Evolutionary conservation across 2,113 vertebrate species (phyloP).

Genomic region (Ciconia stormi): DNA sequence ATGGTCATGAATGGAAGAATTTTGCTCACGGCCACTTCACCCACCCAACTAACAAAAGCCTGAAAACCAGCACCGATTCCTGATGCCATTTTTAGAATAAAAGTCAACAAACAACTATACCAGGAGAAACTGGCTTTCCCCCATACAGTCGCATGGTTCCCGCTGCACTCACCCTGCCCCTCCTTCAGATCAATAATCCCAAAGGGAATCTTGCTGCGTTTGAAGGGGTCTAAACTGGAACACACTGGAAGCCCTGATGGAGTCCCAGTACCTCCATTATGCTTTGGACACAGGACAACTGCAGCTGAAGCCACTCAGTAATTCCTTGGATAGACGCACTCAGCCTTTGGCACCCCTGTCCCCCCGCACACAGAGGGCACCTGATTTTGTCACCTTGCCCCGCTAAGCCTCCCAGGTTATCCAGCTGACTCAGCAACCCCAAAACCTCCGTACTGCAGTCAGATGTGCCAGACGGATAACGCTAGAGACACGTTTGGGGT

Average conservation of each 20-base stretch:
- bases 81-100: neutral
- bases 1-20: neutral
- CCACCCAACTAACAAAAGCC: neutral
- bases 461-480: neutral
- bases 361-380: neutral
- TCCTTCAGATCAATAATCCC: neutral
- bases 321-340: neutral
- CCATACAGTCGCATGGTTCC: rapidly evolving
- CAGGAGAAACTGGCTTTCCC: neutral
- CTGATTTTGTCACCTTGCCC: neutral
- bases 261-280: neutral
- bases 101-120: neutral
- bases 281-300: too few relatives aligned
- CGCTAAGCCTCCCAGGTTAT: neutral
- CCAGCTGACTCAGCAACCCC: neutral
- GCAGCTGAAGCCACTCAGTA: neutral
- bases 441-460: neutral
- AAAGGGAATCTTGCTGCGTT: neutral
- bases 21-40: neutral
- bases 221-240: neutral
- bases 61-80: neutral
- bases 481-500: rapidly evolving
- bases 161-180: neutral
- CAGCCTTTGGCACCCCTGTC: rapidly evolving
- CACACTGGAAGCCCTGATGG: neutral